phyloP scores from a whole-genome alignment of 2,888 invertebrate genomes.

The Rhamphomyia laevipes region DNA sequence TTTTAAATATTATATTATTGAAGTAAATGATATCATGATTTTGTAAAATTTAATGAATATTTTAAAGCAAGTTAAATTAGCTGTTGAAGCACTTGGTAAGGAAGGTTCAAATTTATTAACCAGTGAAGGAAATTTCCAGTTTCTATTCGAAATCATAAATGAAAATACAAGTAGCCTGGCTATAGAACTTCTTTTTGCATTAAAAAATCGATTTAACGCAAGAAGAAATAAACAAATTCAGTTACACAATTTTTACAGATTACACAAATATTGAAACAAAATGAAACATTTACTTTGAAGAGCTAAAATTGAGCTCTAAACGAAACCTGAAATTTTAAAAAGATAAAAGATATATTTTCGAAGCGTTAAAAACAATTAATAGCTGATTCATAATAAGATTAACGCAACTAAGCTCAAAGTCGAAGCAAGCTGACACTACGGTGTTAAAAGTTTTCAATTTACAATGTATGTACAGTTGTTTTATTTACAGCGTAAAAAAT shows the following conservation, averaged over 20 bases:
- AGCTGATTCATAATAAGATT: no score
- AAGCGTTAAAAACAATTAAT: no score
- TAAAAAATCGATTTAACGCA: background rate
- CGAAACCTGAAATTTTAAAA: no score
- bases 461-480: no score
- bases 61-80: background rate
- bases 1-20: background rate
- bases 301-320: no score
- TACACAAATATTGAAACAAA: background rate
- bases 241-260: background rate
- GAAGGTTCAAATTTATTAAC: background rate
- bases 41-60: background rate
- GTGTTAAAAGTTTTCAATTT: no score
- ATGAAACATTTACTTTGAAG: no score
- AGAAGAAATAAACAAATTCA: background rate
- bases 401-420: no score
- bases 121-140: background rate
- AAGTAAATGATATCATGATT: background rate
- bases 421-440: no score
- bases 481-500: no score
- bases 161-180: background rate
- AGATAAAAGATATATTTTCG: no score
- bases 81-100: background rate
- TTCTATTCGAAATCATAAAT: background rate
- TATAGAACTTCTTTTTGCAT: background rate